Evolutionary conservation across 1,140 invertebrate genomes (phyloP).

Genomic region (Agrypnia vestita): DNA sequence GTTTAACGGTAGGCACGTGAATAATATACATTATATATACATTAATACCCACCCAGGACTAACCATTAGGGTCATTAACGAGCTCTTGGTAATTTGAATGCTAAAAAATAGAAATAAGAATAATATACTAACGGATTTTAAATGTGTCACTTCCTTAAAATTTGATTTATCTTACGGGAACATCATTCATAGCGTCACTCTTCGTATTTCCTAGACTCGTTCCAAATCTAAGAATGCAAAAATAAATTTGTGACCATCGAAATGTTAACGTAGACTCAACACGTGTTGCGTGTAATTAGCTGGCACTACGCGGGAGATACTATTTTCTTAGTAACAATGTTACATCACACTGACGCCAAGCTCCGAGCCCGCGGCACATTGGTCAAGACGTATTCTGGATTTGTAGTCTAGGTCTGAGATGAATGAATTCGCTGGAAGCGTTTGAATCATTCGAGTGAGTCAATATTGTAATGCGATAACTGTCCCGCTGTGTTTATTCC

Average conservation of each 20-base stretch:
- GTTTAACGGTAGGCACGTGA: too few relatives aligned
- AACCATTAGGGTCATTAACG: too few relatives aligned
- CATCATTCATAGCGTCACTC: background rate
- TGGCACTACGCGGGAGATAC: slow-evolving; percentile 17
- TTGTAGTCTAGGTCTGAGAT: background rate
- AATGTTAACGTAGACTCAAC: slow-evolving; percentile 12
- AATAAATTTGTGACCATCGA: slow-evolving; percentile 3
- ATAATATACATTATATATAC: too few relatives aligned
- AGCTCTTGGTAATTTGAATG: too few relatives aligned
- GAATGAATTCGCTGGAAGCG: slow-evolving; percentile 5
- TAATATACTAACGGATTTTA: background rate
- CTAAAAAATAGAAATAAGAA: background rate
- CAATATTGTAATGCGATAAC: background rate
- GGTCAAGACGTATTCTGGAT: too few relatives aligned
- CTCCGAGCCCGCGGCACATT: background rate
- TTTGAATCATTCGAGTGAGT: slow-evolving; percentile 8
- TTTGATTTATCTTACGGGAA: background rate
- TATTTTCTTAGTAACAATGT: slow-evolving; percentile 21
- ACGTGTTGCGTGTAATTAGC: slow-evolving; percentile 17
- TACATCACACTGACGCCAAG: background rate
- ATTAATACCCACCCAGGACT: too few relatives aligned
- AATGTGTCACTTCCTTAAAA: background rate
- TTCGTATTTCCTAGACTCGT: background rate
- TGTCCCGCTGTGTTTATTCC: too few relatives aligned
- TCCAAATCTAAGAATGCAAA: background rate